Base-by-base conservation (phyloP, 2,888 invertebrate species). In the Malacosoma neustria region DNA sequence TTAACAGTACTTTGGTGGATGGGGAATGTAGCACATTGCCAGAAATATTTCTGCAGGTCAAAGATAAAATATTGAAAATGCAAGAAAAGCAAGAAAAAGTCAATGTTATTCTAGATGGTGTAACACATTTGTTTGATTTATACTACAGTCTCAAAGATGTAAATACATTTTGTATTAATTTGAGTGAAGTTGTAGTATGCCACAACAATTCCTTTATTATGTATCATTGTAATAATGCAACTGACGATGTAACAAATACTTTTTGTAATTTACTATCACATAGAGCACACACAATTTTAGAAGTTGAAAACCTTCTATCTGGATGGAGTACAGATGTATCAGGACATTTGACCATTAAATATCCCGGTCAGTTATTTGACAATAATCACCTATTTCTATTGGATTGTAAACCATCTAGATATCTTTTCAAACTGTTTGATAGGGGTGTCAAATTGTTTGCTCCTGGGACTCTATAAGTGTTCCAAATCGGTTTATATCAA, bases 271-370 rank as follows among this genome's bases (percentile, higher is more conserved):
- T 88, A 36, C 63, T 94, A 33, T 87, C 87, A 43, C 90, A 92
- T 61, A 79, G 89, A 55, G 87, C 92, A 3, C 86, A 92, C 51
- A 79, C 91, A 5, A 73, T 88, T 33, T 73, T 93, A 12, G 88
- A 88, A 43, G 87, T 92, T 5, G 87, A 90, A 37, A 89, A 89
- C 30, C 68, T 94, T n/a, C 88, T 88, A 51, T 92, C 93, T 13
- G 94, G 94, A 2, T 84, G 88, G 51, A 93, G 93, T 57, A 86
- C 86, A 9, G 92, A 93, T 71, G 90, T 93, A 1, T 91, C 93
- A 14, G 94, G 94, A 6, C 84, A 88, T 51, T 61, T 92, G 43
- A 89, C 80, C 40, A 73, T 94, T 32, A 76, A 80, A 43, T 79
- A 75, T 57, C 64, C 73, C 2, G 66, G 67, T 3, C 46, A 54